These are phyloP conservation scores for Labeo calbasu DNA, from an alignment of 2,797 vertebrate genomes.

Conservation along the genomic window DNA sequence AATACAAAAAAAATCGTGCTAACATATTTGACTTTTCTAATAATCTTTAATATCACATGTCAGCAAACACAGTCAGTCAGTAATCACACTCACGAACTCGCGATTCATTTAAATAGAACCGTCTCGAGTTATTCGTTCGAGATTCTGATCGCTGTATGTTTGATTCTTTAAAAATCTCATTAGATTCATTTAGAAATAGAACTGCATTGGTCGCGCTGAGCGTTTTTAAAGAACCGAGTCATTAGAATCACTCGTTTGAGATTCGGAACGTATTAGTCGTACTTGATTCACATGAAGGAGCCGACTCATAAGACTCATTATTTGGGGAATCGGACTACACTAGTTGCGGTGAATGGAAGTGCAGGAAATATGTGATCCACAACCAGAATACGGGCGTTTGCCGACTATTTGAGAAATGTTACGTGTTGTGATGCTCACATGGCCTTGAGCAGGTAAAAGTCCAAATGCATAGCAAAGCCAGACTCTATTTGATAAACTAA, in stretches of 20 bases:
- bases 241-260: not conserved
- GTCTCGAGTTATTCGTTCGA: not conserved
- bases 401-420: not conserved
- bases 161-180: not conserved
- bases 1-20: not conserved
- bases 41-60: not conserved
- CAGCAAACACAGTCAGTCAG: not conserved
- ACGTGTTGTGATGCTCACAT: not conserved
- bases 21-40: not conserved
- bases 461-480: conserved; percentile 2
- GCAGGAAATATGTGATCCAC: not conserved
- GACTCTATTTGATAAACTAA: conserved; percentile 16
- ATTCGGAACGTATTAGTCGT: not conserved
- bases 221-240: not conserved
- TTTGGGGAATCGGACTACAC: not conserved
- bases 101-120: not conserved
- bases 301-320: not conserved
- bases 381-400: not conserved
- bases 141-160: not conserved
- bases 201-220: not conserved
- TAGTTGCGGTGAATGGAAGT: not conserved
- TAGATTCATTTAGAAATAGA: not conserved
- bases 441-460: not conserved
- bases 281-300: not conserved
- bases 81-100: not conserved